These are phyloP conservation scores for Xyrichtys novacula DNA, from an alignment of 2,797 vertebrate genomes.

Conservation along the genomic window DNA sequence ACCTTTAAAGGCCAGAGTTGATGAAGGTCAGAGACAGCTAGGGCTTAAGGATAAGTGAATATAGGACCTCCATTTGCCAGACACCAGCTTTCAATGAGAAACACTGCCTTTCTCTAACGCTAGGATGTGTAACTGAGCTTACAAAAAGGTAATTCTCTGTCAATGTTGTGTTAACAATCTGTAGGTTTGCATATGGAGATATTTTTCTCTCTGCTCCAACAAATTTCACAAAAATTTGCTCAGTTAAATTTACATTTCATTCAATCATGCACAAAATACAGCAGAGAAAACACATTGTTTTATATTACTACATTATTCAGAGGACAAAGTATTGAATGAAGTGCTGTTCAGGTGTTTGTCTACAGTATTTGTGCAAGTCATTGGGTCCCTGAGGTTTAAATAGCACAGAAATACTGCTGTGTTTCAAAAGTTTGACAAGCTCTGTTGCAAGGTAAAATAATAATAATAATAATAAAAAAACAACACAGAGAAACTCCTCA, in stretches of 20 bases:
- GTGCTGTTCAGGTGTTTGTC: not conserved
- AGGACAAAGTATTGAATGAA: too few relatives aligned
- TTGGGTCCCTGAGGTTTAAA: not conserved
- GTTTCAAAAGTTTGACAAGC: constrained; percentile 41
- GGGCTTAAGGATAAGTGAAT: too few relatives aligned
- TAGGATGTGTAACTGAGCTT: not conserved
- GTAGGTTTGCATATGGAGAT: not conserved
- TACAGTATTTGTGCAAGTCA: not conserved
- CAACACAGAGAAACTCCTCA: constrained; percentile 57
- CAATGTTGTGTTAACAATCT: not conserved
- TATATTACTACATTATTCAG: not conserved
- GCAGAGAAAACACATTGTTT: not conserved
- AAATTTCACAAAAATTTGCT: not conserved
- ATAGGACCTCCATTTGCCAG: not conserved
- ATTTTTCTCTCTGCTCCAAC: not conserved
- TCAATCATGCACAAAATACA: not conserved
- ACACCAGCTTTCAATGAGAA: too few relatives aligned
- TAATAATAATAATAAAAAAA: too few relatives aligned
- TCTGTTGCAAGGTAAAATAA: constrained; percentile 44
- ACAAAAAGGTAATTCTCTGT: not conserved
- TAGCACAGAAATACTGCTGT: constrained; percentile 11
- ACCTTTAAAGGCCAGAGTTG: not conserved
- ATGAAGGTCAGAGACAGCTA: not conserved
- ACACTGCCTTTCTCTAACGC: not conserved
- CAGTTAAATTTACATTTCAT: not conserved